Conservation (phyloP, 1,140 invertebrate species). For the Semibalanus balanoides region DNA sequence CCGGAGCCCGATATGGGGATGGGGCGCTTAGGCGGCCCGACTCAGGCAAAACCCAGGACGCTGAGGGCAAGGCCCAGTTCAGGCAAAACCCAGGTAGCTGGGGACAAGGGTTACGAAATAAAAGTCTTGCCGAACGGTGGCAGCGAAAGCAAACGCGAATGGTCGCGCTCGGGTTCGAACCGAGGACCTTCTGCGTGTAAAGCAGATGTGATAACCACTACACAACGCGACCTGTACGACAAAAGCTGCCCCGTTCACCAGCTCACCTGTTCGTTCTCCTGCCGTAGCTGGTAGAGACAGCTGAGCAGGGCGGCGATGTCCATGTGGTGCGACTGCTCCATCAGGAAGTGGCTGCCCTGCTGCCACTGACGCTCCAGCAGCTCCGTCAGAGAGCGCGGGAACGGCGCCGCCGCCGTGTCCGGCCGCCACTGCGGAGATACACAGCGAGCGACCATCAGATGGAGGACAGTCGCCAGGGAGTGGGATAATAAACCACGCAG, state of each 20-base stretch:
- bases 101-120: too few relatives aligned
- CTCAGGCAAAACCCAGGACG: too few relatives aligned
- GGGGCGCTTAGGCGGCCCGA: too few relatives aligned
- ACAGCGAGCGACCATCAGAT: neutral
- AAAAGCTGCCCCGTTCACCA: neutral
- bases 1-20: too few relatives aligned
- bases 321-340: conserved; percentile 93
- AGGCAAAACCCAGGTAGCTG: too few relatives aligned
- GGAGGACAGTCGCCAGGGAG: too few relatives aligned
- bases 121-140: too few relatives aligned
- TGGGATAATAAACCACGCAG: neutral
- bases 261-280: conserved; percentile 54
- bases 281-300: conserved; percentile 80
- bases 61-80: too few relatives aligned
- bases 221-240: neutral
- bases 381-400: conserved; percentile 72
- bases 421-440: too few relatives aligned
- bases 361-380: conserved; percentile 91
- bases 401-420: conserved; percentile 3
- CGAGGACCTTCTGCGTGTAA: conserved; percentile 1
- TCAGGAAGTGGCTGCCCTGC: conserved; percentile 89
- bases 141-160: neutral
- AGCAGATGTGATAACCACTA: conserved; percentile 2
- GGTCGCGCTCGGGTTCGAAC: conserved; percentile 1
- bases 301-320: conserved; percentile 88